Percentiles rank a stretch among this genome's conserved stretches.
These are phyloP conservation scores for Dipodomys spectabilis DNA, from an alignment of 2,113 vertebrate genomes.

Conservation along the genomic window DNA sequence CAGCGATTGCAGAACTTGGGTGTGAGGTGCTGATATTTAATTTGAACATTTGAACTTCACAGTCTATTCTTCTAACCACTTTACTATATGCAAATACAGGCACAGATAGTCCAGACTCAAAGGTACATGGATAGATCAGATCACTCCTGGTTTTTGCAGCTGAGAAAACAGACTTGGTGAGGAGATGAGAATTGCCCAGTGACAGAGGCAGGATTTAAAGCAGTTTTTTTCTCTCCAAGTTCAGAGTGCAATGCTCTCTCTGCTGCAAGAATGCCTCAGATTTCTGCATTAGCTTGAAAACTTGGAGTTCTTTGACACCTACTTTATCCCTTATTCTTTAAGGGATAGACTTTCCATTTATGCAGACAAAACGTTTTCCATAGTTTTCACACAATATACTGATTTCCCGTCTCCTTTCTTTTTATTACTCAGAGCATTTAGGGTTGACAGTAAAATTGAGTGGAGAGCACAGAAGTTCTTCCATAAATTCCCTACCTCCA, in stretches of 20 bases:
- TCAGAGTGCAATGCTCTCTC: neutral
- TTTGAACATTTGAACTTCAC: neutral
- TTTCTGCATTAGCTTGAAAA: neutral
- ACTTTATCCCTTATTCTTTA: neutral
- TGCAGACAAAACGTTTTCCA: neutral
- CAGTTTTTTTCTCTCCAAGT: neutral
- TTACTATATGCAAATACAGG: neutral
- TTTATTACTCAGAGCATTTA: neutral
- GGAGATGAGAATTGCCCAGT: neutral
- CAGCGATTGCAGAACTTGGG: neutral
- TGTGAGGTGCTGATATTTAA: neutral
- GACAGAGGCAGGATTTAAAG: neutral
- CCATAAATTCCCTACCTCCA: neutral
- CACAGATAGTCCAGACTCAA: neutral
- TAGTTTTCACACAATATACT: neutral
- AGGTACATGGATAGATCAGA: neutral
- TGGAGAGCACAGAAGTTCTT: too few species aligned
- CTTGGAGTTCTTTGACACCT: neutral
- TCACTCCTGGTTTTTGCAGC: constrained; percentile 17
- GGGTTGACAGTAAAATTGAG: neutral
- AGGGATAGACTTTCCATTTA: neutral
- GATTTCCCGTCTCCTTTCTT: neutral
- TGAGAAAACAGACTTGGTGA: constrained; percentile 56
- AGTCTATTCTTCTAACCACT: neutral
- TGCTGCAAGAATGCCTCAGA: neutral